Conservation (phyloP, 2,797 vertebrate genomes). For the Tympanoctomys barrerae region DNA sequence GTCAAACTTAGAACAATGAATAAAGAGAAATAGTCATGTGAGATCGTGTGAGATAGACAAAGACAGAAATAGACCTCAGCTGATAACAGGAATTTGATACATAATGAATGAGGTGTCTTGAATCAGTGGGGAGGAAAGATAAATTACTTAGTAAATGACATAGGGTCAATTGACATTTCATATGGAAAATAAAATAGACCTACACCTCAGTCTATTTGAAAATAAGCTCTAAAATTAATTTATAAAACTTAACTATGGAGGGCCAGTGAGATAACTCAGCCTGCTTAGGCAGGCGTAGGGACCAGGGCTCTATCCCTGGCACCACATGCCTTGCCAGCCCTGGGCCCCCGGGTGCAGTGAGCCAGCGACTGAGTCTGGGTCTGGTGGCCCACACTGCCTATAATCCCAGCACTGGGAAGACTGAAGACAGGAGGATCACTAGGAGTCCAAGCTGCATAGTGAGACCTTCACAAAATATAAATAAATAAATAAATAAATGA, state of each 20-base stretch:
- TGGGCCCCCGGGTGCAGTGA: too few relatives aligned
- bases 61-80: not conserved
- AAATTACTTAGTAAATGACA: not conserved
- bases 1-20: conserved; percentile 30
- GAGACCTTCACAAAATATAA: too few relatives aligned
- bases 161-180: not conserved
- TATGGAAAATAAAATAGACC: conserved; percentile 20
- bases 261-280: too few relatives aligned
- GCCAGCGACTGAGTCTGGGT: too few relatives aligned
- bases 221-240: not conserved
- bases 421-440: too few relatives aligned
- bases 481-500: not conserved
- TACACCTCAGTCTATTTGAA: not conserved
- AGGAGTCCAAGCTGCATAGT: too few relatives aligned
- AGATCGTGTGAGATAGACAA: not conserved
- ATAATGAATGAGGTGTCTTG: not conserved
- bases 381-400: too few relatives aligned
- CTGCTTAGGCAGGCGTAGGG: too few relatives aligned
- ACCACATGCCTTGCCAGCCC: too few relatives aligned
- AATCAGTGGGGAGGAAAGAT: not conserved
- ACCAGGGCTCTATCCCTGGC: too few relatives aligned
- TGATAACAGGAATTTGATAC: not conserved
- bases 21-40: not conserved
- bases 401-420: too few relatives aligned
- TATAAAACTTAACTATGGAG: not conserved